Evolutionary conservation across 2,113 vertebrate genomes (phyloP), one percentile per base, ranked within the genome.

Genomic region (Phasianus colchicus): DNA sequence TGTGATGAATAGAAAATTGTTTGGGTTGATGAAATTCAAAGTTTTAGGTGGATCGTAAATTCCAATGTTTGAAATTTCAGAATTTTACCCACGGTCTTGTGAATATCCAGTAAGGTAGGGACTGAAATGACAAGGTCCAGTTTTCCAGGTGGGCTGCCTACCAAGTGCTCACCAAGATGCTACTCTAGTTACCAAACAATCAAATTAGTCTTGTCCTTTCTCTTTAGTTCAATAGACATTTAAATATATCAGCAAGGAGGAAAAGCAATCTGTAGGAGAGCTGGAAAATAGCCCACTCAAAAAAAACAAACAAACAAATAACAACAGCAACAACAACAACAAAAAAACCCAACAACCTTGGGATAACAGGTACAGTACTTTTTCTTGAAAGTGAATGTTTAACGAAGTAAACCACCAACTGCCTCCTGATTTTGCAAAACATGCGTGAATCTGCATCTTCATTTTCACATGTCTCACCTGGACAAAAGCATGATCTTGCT

Each of bases 321-420:
- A 12, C 22, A 50, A n/a, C 11, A 34, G 4, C 32, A 34, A 9
- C 47, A 60, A 36, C 57, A 61, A 36, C 29, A 54, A 29, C 13
- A 29, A 54, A 54, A 18, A 54, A 54, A 17, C n/a, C 36, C 38
- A 29, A 11, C 15, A 43, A 43, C 15, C 9, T 64, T 36, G 27
- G 34, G 18, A 16, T 0, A 3, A 43, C 11, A 38, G 1, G 4
- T 32, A 42, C 6, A n/a, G 6, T 43, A 18, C 36, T 25, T 21
- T 61, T 9, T 72, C 30, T 76, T 50, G 4, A 79, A 93, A 83
- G 11, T 18, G 8, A 8, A 36, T 71, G 16, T 63, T 74, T 40
- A 40, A 18, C 30, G 80, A 80, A 58, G 11, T 12, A 77, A 74
- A 25, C 2, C 9, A 29, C 5, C 3, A 50, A 8, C 36, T 69